Percentiles rank a stretch among this genome's conserved stretches.
Evolutionary conservation across 1,140 invertebrate species (phyloP).

Genomic region (Zophobas morio): DNA sequence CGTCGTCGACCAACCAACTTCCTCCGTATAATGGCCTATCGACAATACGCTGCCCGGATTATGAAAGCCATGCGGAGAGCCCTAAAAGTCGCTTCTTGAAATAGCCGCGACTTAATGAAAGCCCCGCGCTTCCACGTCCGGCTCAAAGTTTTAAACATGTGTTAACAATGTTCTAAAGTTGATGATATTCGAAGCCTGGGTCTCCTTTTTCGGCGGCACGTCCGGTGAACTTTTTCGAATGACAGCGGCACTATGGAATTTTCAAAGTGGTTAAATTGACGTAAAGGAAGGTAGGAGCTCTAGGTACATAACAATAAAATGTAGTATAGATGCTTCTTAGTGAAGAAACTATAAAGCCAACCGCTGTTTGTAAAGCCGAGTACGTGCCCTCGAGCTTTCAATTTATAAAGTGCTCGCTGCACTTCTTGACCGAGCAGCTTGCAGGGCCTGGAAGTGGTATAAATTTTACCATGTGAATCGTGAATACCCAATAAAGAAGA

Average conservation of each 20-base stretch:
- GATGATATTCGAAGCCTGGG: too few species aligned
- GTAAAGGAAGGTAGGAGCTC: background rate
- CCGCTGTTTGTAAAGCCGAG: conserved; percentile 24
- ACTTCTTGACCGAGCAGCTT: conserved; percentile 21
- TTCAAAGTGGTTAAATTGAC: background rate
- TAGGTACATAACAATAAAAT: conserved; percentile 8
- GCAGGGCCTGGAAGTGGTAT: background rate
- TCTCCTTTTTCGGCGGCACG: background rate
- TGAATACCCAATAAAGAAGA: conserved; percentile 13
- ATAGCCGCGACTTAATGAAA: conserved; percentile 26
- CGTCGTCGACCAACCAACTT: conserved; percentile 18
- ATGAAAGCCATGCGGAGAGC: conserved; percentile 22
- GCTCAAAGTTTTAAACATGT: conserved; percentile 26
- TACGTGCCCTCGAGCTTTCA: conserved; percentile 33
- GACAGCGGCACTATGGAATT: background rate
- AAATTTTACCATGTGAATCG: conserved; percentile 13
- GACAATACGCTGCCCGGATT: conserved; percentile 30
- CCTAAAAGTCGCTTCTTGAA: conserved; percentile 16
- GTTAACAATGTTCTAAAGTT: conserved; percentile 8
- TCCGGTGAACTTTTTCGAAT: background rate
- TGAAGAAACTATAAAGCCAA: conserved; percentile 23
- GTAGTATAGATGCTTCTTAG: conserved; percentile 12
- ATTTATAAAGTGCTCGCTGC: conserved; percentile 17
- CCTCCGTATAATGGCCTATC: conserved; percentile 9
- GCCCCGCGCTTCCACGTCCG: background rate